phyloP scores from a whole-genome alignment of 2,888 invertebrate species.

The Imbricaverruca yamaguchii region DNA sequence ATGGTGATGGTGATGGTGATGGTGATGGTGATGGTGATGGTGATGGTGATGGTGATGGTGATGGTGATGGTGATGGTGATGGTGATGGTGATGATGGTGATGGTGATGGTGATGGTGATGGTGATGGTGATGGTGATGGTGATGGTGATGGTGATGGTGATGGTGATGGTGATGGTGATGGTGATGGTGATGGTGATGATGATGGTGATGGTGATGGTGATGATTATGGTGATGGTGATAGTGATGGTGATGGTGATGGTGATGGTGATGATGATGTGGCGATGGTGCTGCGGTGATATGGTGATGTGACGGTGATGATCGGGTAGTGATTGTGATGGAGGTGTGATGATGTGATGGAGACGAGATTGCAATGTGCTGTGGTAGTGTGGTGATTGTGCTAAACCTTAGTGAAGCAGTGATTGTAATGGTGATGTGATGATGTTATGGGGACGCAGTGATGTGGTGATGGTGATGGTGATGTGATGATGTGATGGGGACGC shows the following conservation, averaged over 20 bases:
- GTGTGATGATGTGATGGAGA: background rate
- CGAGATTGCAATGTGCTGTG: no score
- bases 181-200: slow-evolving; percentile 1
- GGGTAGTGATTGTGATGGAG: background rate
- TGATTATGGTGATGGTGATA: background rate
- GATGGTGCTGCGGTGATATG: background rate
- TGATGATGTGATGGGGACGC: no score
- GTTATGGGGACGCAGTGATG: no score
- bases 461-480: no score
- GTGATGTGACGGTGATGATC: no score
- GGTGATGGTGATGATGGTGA: slow-evolving; percentile 9
- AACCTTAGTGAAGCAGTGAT: no score
- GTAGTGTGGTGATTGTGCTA: no score
- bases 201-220: background rate
- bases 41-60: no score
- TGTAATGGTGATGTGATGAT: no score
- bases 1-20: no score
- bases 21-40: no score
- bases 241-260: background rate
- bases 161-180: slow-evolving; percentile 1
- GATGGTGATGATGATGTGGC: background rate
- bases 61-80: no score
- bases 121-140: background rate
- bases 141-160: background rate
- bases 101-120: slow-evolving; percentile 1